Conservation (phyloP, 2,888 invertebrate genomes). For the Perizoma flavofasciatum region DNA sequence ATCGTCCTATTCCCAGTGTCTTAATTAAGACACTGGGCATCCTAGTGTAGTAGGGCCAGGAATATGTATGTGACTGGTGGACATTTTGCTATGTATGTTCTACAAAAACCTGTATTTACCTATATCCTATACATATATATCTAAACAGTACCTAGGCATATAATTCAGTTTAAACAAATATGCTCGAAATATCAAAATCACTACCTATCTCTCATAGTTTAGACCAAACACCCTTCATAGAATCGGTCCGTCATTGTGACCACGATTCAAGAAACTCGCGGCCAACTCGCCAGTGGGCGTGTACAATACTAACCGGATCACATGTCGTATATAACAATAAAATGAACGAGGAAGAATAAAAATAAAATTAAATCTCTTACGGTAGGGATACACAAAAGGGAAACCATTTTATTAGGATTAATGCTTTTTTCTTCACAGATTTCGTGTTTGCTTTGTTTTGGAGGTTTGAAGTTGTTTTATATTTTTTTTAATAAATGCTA, state of each 20-base stretch:
- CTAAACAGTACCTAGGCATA: no score
- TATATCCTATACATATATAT: no score
- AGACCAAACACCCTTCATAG: constrained; percentile 7
- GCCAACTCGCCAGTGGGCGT: constrained; percentile 24
- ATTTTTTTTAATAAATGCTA: neutral
- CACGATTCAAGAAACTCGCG: constrained; percentile 21
- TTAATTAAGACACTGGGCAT: no score
- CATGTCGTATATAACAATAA: constrained; percentile 34
- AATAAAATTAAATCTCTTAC: constrained; percentile 29
- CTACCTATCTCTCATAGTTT: constrained; percentile 10
- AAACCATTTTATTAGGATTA: constrained; percentile 37
- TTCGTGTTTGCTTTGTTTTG: constrained; percentile 7
- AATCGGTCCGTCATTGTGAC: constrained; percentile 19
- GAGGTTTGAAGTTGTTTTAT: neutral
- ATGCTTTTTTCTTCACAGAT: constrained; percentile 17
- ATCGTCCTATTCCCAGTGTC: no score
- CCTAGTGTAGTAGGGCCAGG: no score
- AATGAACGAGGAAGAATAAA: constrained; percentile 9
- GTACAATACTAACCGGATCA: constrained; percentile 25
- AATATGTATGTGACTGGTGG: no score
- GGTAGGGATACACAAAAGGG: constrained; percentile 25
- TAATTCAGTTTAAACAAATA: no score
- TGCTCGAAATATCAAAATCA: neutral
- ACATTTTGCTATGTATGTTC: no score
- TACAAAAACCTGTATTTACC: no score